A percentile compares a stretch with the other conserved stretches of the same genome.
These are phyloP conservation scores for Dicerorhinus sumatrensis DNA, from an alignment of 2,113 vertebrate genomes.

Conservation along the genomic window DNA sequence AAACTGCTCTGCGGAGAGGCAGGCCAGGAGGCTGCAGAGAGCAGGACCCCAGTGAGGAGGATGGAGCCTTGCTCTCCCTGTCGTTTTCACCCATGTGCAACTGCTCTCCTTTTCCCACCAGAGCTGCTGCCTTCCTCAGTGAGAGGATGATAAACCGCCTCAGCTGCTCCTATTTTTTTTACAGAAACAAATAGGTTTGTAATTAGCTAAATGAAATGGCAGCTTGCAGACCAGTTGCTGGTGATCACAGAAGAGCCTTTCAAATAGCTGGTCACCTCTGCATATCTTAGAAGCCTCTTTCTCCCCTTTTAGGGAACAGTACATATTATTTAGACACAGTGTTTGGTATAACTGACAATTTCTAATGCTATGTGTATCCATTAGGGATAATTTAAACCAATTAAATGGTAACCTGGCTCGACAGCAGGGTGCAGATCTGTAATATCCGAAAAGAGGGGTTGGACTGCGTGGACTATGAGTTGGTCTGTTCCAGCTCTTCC, in stretches of 20 bases:
- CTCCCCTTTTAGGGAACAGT: not conserved
- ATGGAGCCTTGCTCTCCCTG: not conserved
- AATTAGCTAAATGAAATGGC: not conserved
- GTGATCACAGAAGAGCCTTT: not conserved
- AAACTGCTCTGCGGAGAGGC: not conserved
- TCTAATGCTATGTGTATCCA: not conserved
- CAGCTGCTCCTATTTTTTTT: not conserved
- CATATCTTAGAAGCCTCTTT: not conserved
- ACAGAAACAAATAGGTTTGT: constrained; percentile 1
- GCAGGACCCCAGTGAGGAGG: not conserved
- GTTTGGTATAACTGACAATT: not conserved
- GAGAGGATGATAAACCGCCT: not conserved
- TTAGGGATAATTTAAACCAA: not conserved
- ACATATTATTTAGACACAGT: not conserved
- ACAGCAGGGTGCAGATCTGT: not conserved
- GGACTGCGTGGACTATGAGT: not conserved
- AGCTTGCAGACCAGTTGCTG: not conserved
- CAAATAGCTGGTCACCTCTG: not conserved
- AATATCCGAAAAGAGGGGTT: not conserved
- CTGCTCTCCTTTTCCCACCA: not conserved
- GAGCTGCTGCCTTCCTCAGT: not conserved
- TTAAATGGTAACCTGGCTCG: not conserved
- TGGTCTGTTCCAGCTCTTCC: not conserved
- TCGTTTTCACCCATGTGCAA: not conserved
- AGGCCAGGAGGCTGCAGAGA: not conserved